phyloP scores from a whole-genome alignment of 2,888 invertebrate species.

The Schizotus pectinicornis region DNA sequence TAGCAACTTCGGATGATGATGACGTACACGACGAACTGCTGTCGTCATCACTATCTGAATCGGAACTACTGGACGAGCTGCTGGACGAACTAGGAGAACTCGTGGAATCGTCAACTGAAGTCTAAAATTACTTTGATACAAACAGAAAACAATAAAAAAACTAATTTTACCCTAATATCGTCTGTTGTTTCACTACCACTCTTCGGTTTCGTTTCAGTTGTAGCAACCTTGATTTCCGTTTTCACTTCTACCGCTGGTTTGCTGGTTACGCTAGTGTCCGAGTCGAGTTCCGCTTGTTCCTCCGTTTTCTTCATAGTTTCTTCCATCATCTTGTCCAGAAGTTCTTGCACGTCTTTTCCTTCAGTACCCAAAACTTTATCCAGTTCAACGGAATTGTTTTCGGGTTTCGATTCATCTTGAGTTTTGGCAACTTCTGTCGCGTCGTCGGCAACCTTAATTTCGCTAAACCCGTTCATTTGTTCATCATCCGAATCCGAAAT shows the following conservation, averaged over 20 bases:
- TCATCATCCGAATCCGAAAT: conserved; percentile 46
- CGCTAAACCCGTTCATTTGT: conserved; percentile 2
- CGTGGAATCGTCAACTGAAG: conserved; percentile 35
- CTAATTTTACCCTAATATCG: conserved; percentile 40
- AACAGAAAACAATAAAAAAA: background rate
- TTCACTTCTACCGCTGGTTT: conserved; percentile 42
- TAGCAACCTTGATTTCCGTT: conserved; percentile 32
- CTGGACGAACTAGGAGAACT: conserved; percentile 57
- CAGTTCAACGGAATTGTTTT: too few relatives aligned
- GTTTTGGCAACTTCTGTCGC: conserved; percentile 9
- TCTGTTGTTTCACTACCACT: conserved; percentile 39
- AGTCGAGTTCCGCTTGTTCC: conserved; percentile 43
- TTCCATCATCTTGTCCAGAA: conserved; percentile 60
- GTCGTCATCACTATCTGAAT: conserved; percentile 63
- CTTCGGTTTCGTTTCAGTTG: conserved; percentile 16
- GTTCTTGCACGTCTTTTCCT: conserved; percentile 19
- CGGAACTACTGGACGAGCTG: conserved; percentile 61
- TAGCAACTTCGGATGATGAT: conserved; percentile 46
- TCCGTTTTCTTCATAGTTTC: conserved; percentile 56
- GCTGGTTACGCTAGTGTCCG: conserved; percentile 47
- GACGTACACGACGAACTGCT: conserved; percentile 55
- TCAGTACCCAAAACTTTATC: background rate
- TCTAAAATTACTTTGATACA: conserved; percentile 28
- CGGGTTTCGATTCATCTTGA: background rate
- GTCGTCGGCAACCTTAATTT: background rate